These are phyloP conservation scores for Dolichotis patagonum DNA, from an alignment of 2,113 vertebrate genomes.

Conservation along the genomic window DNA sequence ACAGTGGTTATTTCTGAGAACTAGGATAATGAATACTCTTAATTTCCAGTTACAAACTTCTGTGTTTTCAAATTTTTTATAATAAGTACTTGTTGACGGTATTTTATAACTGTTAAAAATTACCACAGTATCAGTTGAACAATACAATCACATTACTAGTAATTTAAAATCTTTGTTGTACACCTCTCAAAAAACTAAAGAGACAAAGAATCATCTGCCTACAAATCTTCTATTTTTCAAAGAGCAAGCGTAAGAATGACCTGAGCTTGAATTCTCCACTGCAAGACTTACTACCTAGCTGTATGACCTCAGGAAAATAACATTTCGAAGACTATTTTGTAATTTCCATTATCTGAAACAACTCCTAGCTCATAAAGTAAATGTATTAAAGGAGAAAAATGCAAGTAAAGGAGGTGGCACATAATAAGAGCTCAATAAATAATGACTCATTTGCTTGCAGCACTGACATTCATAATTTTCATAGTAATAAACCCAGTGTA, in stretches of 20 bases:
- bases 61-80: constrained; percentile 9
- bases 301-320: constrained; percentile 23
- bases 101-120: not conserved
- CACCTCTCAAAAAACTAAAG: constrained; percentile 25
- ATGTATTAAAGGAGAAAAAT: constrained; percentile 13
- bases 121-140: not conserved
- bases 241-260: not conserved
- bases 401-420: not conserved
- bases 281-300: not conserved
- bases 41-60: constrained; percentile 40
- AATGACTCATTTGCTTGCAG: not conserved
- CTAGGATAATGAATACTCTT: not conserved
- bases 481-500: not conserved
- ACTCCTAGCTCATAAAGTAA: not conserved
- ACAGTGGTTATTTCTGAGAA: constrained; percentile 17
- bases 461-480: not conserved
- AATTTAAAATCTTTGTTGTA: constrained; percentile 47
- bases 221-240: constrained; percentile 3
- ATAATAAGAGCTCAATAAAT: constrained; percentile 2
- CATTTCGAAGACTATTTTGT: not conserved
- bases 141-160: not conserved
- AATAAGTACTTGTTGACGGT: constrained; percentile 13
- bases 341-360: not conserved
- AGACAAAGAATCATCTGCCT: not conserved
- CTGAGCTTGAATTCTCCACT: not conserved